These are phyloP conservation scores for Balearica regulorum DNA, from an alignment of 2,797 vertebrate genomes.

Conservation along the genomic window DNA sequence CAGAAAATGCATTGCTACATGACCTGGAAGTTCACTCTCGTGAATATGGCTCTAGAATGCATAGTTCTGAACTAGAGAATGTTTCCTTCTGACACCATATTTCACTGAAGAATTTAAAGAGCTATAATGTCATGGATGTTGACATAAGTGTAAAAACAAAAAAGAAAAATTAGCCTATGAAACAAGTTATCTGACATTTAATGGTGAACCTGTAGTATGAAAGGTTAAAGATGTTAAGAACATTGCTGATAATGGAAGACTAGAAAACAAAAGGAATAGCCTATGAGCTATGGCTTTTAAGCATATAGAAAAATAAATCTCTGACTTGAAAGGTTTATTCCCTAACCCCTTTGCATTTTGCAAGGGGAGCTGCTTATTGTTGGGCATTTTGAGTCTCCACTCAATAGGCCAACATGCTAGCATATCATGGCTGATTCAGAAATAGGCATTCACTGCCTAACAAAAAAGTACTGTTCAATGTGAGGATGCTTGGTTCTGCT, in stretches of 20 bases:
- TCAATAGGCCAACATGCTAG: background rate
- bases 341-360: background rate
- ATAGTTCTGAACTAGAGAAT: slow-evolving; percentile 40
- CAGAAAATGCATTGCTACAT: background rate
- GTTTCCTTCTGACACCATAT: slow-evolving; percentile 12
- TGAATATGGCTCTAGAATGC: background rate
- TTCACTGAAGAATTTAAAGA: slow-evolving; percentile 59
- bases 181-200: slow-evolving; percentile 48
- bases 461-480: background rate
- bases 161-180: slow-evolving; percentile 57
- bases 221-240: slow-evolving; percentile 47
- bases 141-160: slow-evolving; percentile 27
- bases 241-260: slow-evolving; percentile 24
- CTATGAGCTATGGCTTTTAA: slow-evolving; percentile 13
- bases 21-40: background rate
- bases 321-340: slow-evolving; percentile 33
- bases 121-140: slow-evolving; percentile 16
- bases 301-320: slow-evolving; percentile 24
- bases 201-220: background rate
- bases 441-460: background rate
- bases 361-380: background rate
- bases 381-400: background rate
- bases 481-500: background rate
- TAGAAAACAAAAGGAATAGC: slow-evolving; percentile 34
- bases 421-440: background rate